Conservation (phyloP, 2,797 vertebrate genomes). For the Pogoniulus pusillus region DNA sequence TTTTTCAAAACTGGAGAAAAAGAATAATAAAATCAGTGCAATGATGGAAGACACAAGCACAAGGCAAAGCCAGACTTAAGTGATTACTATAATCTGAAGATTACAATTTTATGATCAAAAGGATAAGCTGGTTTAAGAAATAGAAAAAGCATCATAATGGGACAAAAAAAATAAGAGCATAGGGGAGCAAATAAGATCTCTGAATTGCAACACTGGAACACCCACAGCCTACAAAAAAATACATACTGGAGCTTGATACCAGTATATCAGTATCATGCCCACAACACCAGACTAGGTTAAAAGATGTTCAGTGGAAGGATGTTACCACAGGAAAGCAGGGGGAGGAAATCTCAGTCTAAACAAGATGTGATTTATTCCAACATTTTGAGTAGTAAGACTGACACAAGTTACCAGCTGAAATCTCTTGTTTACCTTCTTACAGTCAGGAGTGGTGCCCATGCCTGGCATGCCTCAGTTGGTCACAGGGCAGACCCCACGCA, state of each 20-base stretch:
- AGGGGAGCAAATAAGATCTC: not conserved
- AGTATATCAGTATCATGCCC: no score
- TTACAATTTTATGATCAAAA: not conserved
- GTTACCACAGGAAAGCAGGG: not conserved
- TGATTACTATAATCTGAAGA: not conserved
- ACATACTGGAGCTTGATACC: not conserved
- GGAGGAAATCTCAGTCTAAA: not conserved
- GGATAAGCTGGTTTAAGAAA: not conserved
- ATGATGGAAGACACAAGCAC: not conserved
- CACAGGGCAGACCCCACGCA: accelerated
- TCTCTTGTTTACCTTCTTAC: not conserved
- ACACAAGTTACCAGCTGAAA: not conserved
- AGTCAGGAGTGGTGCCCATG: not conserved
- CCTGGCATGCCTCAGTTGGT: no score
- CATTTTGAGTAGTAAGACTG: not conserved
- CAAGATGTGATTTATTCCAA: not conserved
- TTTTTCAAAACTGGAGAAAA: not conserved
- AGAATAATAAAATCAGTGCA: not conserved
- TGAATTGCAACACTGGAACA: not conserved
- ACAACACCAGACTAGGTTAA: not conserved
- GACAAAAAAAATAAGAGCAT: not conserved
- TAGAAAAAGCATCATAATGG: not conserved
- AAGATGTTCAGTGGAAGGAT: not conserved
- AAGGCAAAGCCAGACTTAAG: not conserved
- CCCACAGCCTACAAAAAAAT: not conserved